Evolutionary conservation across 2,888 invertebrate species (phyloP).

Genomic region (Rhyacophila evoluta): DNA sequence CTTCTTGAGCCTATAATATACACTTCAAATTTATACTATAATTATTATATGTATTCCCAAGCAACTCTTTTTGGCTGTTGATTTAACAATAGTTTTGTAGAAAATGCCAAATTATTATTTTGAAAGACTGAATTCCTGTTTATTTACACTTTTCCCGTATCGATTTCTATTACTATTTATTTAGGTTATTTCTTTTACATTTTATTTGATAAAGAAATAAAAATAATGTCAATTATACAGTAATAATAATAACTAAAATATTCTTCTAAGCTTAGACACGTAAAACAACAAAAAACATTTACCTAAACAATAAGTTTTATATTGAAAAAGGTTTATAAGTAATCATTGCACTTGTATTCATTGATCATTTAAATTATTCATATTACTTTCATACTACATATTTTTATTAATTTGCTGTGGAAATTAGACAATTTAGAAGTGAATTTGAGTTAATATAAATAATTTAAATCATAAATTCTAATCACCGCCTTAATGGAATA

Average conservation of each 20-base stretch:
- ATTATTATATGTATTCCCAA: background rate
- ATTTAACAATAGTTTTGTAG: background rate
- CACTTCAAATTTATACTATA: background rate
- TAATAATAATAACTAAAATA: conserved; percentile 19
- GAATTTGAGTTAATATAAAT: background rate
- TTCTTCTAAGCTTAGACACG: background rate
- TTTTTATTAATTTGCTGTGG: background rate
- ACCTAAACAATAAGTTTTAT: background rate
- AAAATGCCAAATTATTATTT: conserved; percentile 29
- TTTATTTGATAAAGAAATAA: background rate
- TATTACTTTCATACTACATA: background rate
- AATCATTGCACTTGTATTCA: background rate
- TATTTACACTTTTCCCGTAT: conserved; percentile 6
- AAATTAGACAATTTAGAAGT: background rate
- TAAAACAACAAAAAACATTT: conserved; percentile 5
- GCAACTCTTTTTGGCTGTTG: background rate
- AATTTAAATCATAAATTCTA: background rate
- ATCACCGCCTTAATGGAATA: conserved; percentile 22
- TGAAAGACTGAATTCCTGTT: conserved; percentile 26
- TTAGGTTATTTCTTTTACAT: background rate
- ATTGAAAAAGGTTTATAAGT: background rate
- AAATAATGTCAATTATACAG: background rate
- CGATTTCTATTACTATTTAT: background rate
- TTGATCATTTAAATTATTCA: background rate
- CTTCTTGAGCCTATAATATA: background rate